Evolutionary conservation across 2,797 vertebrate species (phyloP).

Genomic region (Alfaro cultratus): DNA sequence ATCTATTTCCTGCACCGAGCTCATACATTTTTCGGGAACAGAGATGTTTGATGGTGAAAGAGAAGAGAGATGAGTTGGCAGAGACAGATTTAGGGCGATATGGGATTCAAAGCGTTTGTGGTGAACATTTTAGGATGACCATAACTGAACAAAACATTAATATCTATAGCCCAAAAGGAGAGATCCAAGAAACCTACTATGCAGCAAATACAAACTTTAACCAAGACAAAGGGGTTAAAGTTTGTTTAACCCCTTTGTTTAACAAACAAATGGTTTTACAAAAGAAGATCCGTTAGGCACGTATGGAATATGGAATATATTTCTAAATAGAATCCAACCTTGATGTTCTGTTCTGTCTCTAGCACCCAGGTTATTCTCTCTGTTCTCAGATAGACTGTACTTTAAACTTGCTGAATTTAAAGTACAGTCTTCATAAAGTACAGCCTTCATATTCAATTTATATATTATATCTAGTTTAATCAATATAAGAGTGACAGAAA

Average conservation of each 20-base stretch:
- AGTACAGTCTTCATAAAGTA: no score
- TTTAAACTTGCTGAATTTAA: no score
- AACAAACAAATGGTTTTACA: background rate
- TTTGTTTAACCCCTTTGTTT: no score
- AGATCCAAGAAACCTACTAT: constrained; percentile 26
- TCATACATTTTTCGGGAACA: constrained; percentile 53
- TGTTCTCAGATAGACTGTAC: no score
- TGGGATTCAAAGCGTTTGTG: constrained; percentile 53
- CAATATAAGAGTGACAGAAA: no score
- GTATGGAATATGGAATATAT: background rate
- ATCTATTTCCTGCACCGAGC: constrained; percentile 65
- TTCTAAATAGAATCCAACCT: background rate
- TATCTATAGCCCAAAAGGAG: background rate
- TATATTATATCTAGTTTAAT: no score
- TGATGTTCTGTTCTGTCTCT: background rate
- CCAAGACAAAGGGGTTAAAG: background rate
- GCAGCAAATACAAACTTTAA: background rate
- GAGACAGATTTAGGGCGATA: constrained; percentile 71
- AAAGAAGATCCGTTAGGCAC: background rate
- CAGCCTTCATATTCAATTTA: no score
- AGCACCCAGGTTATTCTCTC: no score
- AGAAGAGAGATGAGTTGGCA: constrained; percentile 48
- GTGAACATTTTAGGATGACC: constrained; percentile 43
- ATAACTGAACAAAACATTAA: background rate
- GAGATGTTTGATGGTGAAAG: constrained; percentile 44